Evolutionary conservation across 2,113 vertebrate species (phyloP).

Genomic region (Misgurnus anguillicaudatus): DNA sequence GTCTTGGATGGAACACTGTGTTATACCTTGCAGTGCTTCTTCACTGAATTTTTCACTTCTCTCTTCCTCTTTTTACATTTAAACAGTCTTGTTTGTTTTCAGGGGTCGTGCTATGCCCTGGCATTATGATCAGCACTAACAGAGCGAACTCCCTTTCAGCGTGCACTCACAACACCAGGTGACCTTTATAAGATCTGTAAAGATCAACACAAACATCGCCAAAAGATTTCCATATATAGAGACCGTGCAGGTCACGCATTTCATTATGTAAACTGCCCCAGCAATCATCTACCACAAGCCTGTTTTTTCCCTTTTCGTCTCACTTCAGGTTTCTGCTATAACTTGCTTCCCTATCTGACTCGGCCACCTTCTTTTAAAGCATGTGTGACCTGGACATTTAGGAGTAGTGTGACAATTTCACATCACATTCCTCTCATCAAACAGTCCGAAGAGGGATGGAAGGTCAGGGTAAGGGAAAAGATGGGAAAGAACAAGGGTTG

Average conservation of each 20-base stretch:
- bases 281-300: conserved; percentile 8
- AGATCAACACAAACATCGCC: conserved; percentile 38
- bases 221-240: conserved; percentile 28
- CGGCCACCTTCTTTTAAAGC: conserved; percentile 53
- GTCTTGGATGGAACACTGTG: conserved; percentile 19
- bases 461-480: conserved; percentile 36
- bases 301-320: neutral
- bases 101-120: conserved; percentile 3
- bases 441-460: conserved; percentile 52
- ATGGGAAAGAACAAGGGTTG: conserved; percentile 32
- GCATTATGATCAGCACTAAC: conserved; percentile 23
- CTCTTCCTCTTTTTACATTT: conserved; percentile 6
- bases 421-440: conserved; percentile 65
- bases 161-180: conserved; percentile 19
- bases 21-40: conserved; percentile 15
- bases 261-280: conserved; percentile 31
- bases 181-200: conserved; percentile 39
- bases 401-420: conserved; percentile 64
- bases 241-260: conserved; percentile 23
- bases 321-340: neutral
- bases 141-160: conserved; percentile 2
- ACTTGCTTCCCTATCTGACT: neutral
- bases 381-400: conserved; percentile 67
- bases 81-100: conserved; percentile 35
- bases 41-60: conserved; percentile 35